Conservation (phyloP, 2,113 vertebrate genomes). For the Rhinogobius similis region DNA sequence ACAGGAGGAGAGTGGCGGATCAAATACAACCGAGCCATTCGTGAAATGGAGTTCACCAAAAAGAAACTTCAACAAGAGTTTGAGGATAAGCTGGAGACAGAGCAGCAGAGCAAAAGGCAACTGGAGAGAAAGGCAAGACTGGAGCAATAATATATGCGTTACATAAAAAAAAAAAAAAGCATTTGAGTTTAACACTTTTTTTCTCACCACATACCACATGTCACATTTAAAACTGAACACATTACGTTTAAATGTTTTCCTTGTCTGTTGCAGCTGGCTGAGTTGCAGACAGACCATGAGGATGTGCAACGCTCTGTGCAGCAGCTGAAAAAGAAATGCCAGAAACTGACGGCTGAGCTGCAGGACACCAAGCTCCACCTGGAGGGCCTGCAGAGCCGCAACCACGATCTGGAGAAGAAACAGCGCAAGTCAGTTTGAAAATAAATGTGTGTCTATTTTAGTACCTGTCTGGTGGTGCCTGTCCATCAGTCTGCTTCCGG, state of each 20-base stretch:
- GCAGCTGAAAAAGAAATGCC: constrained; percentile 95
- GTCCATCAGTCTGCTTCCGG: background rate
- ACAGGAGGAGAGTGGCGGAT: constrained; percentile 92
- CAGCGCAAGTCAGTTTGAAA: constrained; percentile 86
- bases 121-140: constrained; percentile 86
- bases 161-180: background rate
- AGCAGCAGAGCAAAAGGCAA: constrained; percentile 93
- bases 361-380: constrained; percentile 97
- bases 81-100: constrained; percentile 94
- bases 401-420: constrained; percentile 98
- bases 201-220: background rate
- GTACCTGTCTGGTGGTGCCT: background rate
- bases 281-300: constrained; percentile 91
- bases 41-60: constrained; percentile 94
- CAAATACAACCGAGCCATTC: constrained; percentile 90
- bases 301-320: constrained; percentile 90
- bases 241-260: constrained; percentile 13
- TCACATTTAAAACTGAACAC: background rate
- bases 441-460: background rate
- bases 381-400: constrained; percentile 94
- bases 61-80: constrained; percentile 94
- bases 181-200: background rate
- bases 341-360: constrained; percentile 88
- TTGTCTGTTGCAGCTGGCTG: constrained; percentile 77
- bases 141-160: background rate